These are phyloP conservation scores for Plebejus anna DNA, from an alignment of 2,888 invertebrate species.

Conservation along the genomic window DNA sequence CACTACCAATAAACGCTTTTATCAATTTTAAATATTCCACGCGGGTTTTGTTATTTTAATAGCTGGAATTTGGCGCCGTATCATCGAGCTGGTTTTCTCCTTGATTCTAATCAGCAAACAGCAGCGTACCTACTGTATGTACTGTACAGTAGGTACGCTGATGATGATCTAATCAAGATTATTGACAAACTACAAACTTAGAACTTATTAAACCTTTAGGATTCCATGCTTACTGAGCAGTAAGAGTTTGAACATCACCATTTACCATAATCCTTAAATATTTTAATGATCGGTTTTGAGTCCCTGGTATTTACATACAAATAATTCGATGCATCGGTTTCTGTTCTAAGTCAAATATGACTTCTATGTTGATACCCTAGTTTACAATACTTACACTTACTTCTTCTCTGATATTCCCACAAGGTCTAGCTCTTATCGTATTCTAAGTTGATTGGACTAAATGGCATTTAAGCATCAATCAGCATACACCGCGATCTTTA, in stretches of 20 bases:
- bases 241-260: not conserved
- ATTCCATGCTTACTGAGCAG: not conserved
- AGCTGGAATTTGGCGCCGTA: constrained; percentile 40
- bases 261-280: not conserved
- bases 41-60: constrained; percentile 44
- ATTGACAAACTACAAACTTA: not conserved
- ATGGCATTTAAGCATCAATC: constrained; percentile 11
- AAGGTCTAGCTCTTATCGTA: not conserved
- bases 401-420: not conserved
- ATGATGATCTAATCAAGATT: not conserved
- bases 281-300: not conserved
- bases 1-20: constrained; percentile 44
- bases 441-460: constrained; percentile 15
- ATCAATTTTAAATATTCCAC: constrained; percentile 49
- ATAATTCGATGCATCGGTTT: not conserved
- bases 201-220: not conserved
- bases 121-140: not conserved
- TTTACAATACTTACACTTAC: not conserved
- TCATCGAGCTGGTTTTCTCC: constrained; percentile 5
- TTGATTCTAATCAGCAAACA: constrained; percentile 21
- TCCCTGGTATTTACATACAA: constrained; percentile 8
- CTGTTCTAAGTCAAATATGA: not conserved
- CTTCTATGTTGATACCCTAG: not conserved
- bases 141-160: too few relatives aligned
- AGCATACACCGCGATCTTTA: not conserved